Conservation (phyloP, 1,140 invertebrate species). For the Epicauta chinensis region DNA sequence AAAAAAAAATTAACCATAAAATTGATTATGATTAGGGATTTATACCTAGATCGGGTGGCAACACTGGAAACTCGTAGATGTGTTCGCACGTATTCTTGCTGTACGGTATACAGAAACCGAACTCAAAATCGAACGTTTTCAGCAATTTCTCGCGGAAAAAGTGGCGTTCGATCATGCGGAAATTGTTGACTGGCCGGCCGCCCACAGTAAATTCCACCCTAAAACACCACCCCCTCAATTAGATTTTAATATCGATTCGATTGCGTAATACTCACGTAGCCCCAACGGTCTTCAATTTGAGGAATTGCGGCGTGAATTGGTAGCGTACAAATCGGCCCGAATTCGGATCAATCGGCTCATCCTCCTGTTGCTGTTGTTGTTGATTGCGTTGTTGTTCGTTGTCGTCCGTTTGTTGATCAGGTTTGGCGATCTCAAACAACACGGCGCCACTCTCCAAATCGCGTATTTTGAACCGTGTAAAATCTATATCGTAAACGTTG, state of each 20-base stretch:
- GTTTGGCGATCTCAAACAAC: slow-evolving; percentile 96
- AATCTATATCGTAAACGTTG: slow-evolving; percentile 97
- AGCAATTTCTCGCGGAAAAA: slow-evolving; percentile 90
- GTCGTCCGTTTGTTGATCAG: slow-evolving; percentile 55
- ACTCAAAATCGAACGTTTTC: slow-evolving; percentile 99
- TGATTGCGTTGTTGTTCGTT: slow-evolving; percentile 50
- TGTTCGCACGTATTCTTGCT: slow-evolving; percentile 97
- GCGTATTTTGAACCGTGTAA: slow-evolving; percentile 94
- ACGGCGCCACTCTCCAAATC: slow-evolving; percentile 90
- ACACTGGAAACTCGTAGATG: slow-evolving; percentile 95
- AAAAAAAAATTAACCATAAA: slow-evolving; percentile 4
- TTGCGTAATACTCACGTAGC: slow-evolving; percentile 71
- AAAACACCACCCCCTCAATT: slow-evolving; percentile 39
- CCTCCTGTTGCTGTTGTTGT: slow-evolving; percentile 42
- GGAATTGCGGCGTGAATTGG: slow-evolving; percentile 93
- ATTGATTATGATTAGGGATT: not conserved
- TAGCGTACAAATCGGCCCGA: slow-evolving; percentile 94
- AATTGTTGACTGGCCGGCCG: slow-evolving; percentile 84
- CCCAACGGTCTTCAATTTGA: slow-evolving; percentile 93
- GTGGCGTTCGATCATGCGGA: slow-evolving; percentile 97
- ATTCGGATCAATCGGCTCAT: slow-evolving; percentile 74
- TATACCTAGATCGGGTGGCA: slow-evolving; percentile 83
- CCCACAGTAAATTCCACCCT: slow-evolving; percentile 97
- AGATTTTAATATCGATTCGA: not conserved
- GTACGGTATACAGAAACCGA: slow-evolving; percentile 98